Conservation (phyloP, 2,113 vertebrate genomes). For the Macquaria ambigua region DNA sequence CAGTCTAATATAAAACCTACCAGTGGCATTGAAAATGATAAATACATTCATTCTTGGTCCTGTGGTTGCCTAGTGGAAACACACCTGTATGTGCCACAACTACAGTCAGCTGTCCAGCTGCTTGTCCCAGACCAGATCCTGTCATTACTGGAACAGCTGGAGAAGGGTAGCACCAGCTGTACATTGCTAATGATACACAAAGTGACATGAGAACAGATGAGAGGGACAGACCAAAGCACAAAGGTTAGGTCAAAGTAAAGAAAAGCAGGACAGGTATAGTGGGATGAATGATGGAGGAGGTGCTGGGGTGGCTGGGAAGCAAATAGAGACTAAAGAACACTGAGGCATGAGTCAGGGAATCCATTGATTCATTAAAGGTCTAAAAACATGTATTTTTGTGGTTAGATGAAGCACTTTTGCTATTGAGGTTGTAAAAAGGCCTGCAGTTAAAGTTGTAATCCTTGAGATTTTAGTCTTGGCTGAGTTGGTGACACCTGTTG, state of each 20-base stretch:
- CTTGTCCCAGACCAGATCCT: conserved; percentile 54
- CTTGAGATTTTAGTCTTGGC: not conserved
- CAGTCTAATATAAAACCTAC: not conserved
- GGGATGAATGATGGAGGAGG: not conserved
- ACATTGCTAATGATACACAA: conserved; percentile 55
- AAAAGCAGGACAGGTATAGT: conserved; percentile 6
- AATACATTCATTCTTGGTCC: not conserved
- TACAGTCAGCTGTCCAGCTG: conserved; percentile 27
- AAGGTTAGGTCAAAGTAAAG: not conserved
- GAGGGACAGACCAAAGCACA: conserved; percentile 9
- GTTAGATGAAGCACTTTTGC: not conserved
- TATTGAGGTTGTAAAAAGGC: not conserved
- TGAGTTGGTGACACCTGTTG: not conserved
- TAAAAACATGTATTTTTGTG: not conserved
- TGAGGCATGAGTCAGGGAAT: not conserved
- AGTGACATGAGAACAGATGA: conserved; percentile 36
- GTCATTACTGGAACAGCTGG: conserved; percentile 73
- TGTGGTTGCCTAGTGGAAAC: not conserved
- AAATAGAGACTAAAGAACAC: not conserved
- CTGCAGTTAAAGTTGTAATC: not conserved
- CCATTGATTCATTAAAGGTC: not conserved
- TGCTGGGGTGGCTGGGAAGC: not conserved
- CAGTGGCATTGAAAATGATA: not conserved
- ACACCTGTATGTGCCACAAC: conserved; percentile 20
- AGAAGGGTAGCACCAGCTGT: conserved; percentile 46